Evolutionary conservation across 1,140 invertebrate genomes (phyloP), one percentile per base, ranked within the genome.

Genomic region (Drosophila bifasciata): DNA sequence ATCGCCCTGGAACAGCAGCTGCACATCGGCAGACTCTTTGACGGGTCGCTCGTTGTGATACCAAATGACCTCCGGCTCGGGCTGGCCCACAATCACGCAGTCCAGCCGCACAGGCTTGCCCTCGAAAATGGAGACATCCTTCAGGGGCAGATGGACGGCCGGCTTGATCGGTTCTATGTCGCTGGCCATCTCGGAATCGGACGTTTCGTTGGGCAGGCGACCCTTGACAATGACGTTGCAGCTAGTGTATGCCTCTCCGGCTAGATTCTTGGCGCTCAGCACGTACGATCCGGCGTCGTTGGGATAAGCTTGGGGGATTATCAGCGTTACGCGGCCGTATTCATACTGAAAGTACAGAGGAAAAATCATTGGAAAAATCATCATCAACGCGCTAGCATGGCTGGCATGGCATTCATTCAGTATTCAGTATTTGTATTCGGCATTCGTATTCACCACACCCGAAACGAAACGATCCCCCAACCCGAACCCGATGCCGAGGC

Each of bases 51-150:
- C 95, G 79, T 97, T 94, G 77, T 97, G 97, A 76, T 97, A 96
- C 96, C 96, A 97, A 78, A 96, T 97, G 0, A 97, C 96, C 92
- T 96, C 96, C 0, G 96, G 97, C 91, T 96, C 96, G 1, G 97
- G 97, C 83, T 96, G 95, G 1, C 96, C 96, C 51, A 96, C 93
- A 76, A 98, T 97, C 44, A 97, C 93, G 86, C 96, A 97, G 77
- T 96, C 96, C 52, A 98, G 91, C 44, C 94, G 92, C 4, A 95
- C 94, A 19, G 93, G 93, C 6, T 93, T 93, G 7, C 96, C 96
- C 91, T 97, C 96, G 28, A 93, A 93, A n/a, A 95, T 94, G 15
- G 92, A 93, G 6, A 94, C 90, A 91, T 97, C 94, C 85, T 94
- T 94, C 7, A 98, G 92, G 2, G 94, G 93, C 56, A 96, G 89